Base-by-base conservation (phyloP, 92 coral and sea anemone genomes). In the Muricea muricata region DNA sequence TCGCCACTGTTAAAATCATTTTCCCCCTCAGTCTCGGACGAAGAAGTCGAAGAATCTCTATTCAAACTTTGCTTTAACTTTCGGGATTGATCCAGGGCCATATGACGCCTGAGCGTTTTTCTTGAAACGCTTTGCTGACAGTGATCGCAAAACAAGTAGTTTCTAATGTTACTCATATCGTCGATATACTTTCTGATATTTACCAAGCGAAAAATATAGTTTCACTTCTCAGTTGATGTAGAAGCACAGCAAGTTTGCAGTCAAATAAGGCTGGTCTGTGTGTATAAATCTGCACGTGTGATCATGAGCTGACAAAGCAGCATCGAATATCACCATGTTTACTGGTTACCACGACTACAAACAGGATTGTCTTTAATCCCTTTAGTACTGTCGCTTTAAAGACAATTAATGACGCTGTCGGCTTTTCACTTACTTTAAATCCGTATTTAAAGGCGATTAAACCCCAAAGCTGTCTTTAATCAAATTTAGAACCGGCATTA, bases 31-130 rank as follows among this genome's bases (percentile, higher is more conserved):
- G 50, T 45, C 12, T 45, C 50, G 6, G 50, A 45, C 50, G 50
- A 45, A 45, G 50, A 45, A 45, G 50, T 45, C 6, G 72, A 65
- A 3, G 72, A 65, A 65, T 65, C 72, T 65, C 34, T 29, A 65
- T 65, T 65, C 30, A 65, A 65, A 65, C 72, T 65, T 65, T 34
- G 72, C 35, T 65, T 65, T 65, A 65, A 28, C 32, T 21, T 14
- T 13, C 4, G 35, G 26, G 72, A 65, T 65, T 29, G 30, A 21
- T 65, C 32, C 72, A 65, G 26, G 34, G 30, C 72, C 72, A 29
- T 29, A 29, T 65, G 72, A 21, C 72, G 72, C 72, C 72, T 23
- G 72, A 65, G 31, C 15, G 72, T 65, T 65, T 29, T 21, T 65
- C 31, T 65, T 21, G 72, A 65, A 65, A 65, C 72, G 30, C 32